Evolutionary conservation across 2,797 vertebrate genomes (phyloP).

Genomic region (Kryptopterus vitreolus): DNA sequence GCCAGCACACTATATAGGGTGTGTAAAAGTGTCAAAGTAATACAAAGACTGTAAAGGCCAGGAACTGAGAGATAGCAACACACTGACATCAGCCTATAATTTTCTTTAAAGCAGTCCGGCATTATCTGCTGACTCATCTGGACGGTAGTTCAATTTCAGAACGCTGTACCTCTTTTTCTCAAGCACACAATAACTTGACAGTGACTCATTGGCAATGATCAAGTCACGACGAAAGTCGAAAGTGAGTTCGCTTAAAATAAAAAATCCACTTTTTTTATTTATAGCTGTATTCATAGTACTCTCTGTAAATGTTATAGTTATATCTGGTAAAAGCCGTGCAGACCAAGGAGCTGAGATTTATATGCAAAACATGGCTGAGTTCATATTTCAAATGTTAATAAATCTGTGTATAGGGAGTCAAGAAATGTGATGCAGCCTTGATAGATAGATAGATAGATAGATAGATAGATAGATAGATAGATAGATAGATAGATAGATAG

Average conservation of each 20-base stretch:
- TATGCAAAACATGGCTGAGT: not conserved
- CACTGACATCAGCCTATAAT: not conserved
- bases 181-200: not conserved
- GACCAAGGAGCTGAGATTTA: not conserved
- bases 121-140: not conserved
- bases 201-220: not conserved
- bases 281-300: not conserved
- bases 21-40: not conserved
- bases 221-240: not conserved
- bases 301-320: not conserved
- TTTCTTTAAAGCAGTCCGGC: not conserved
- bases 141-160: not conserved
- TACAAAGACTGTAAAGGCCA: conserved; percentile 34
- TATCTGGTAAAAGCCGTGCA: not conserved
- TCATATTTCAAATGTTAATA: not conserved
- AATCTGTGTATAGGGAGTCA: not conserved
- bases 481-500: too few species aligned
- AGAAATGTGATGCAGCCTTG: too few species aligned
- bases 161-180: not conserved
- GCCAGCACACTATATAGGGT: not conserved
- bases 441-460: too few species aligned
- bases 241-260: not conserved
- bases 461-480: too few species aligned
- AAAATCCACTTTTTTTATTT: not conserved
- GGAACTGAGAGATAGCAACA: conserved; percentile 12